Base-by-base conservation (phyloP, 2,797 vertebrate species). In the Oreortyx pictus region DNA sequence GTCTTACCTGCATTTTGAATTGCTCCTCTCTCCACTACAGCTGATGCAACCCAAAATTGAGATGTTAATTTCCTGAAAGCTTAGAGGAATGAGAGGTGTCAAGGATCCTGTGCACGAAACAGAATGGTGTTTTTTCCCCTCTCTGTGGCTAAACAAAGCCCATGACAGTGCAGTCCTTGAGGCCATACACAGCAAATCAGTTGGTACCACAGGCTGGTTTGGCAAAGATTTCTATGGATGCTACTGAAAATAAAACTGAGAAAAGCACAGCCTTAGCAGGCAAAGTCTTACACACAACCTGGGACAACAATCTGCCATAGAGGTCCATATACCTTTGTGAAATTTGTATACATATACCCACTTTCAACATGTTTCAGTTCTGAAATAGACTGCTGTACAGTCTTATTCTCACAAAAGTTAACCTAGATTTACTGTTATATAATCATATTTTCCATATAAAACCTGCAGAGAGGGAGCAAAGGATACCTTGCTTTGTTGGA, bases 61-160 rank as follows among this genome's bases (percentile, higher is more conserved):
- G 47, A 75, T 87, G 84, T 81, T 95, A 10, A n/a, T 83, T 91
- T 89, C 66, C 66, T 86, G 54, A 85, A 87, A 94, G 77, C 54
- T 77, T 29, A 23, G 41, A 27, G 24, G 37, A 82, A 85, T 23
- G 49, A 23, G 22, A 74, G 49, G n/a, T 87, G 62, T 87, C 0
- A 0, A 13, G 46, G 25, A 78, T 22, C 1, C 0, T 41, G 37
- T 37, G 27, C 77, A 66, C 72, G 65, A 92, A 85, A 14, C 16
- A 62, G 94, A 96, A 88, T 37, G 79, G 8, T 0, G 15, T 71
- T 59, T 20, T 72, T 92, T 41, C 85, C 85, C 43, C 46, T 93
- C 62, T 27, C 8, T 1, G 2, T 82, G 43, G 52, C 54, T 46
- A 85, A 25, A 54, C 24, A 85, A 88, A 82, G 15, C 9, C 50